Conservation (phyloP, 2,888 invertebrate species). For the Philaethria dido region DNA sequence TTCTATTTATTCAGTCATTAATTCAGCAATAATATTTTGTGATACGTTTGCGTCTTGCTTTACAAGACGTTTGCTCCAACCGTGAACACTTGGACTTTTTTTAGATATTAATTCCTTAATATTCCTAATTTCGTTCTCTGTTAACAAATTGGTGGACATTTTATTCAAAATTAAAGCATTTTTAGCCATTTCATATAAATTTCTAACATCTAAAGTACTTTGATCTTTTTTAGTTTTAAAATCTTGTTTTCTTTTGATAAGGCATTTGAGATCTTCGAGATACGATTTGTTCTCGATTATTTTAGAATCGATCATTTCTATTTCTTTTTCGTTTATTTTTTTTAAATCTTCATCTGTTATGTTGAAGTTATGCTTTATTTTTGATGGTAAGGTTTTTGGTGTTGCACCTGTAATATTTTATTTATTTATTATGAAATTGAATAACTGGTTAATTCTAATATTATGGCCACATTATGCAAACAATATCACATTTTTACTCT, state of each 20-base stretch:
- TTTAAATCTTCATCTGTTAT: constrained; percentile 58
- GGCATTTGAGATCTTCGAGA: constrained; percentile 64
- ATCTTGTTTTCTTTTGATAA: constrained; percentile 59
- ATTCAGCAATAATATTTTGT: constrained; percentile 57
- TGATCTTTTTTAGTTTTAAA: constrained; percentile 53
- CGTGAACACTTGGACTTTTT: constrained; percentile 60
- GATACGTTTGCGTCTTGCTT: constrained; percentile 49
- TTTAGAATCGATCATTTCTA: constrained; percentile 71
- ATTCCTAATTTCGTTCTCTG: constrained; percentile 63
- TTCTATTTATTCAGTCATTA: constrained; percentile 39
- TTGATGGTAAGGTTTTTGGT: constrained; percentile 50
- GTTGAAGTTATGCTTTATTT: constrained; percentile 57
- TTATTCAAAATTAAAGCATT: constrained; percentile 52
- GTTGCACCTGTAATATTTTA: constrained; percentile 45
- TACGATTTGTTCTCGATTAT: constrained; percentile 66
- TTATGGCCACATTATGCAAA: no score
- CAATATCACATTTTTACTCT: no score
- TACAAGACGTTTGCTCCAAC: constrained; percentile 59
- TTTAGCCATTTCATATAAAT: constrained; percentile 67
- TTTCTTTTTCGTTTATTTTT: constrained; percentile 62
- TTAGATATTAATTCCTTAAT: constrained; percentile 65
- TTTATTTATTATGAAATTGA: no score
- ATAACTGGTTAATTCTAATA: no score
- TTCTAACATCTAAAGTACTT: constrained; percentile 58
- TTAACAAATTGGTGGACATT: constrained; percentile 57